Conservation (phyloP, 2,888 invertebrate genomes). For the Drosophila macrospina region DNA sequence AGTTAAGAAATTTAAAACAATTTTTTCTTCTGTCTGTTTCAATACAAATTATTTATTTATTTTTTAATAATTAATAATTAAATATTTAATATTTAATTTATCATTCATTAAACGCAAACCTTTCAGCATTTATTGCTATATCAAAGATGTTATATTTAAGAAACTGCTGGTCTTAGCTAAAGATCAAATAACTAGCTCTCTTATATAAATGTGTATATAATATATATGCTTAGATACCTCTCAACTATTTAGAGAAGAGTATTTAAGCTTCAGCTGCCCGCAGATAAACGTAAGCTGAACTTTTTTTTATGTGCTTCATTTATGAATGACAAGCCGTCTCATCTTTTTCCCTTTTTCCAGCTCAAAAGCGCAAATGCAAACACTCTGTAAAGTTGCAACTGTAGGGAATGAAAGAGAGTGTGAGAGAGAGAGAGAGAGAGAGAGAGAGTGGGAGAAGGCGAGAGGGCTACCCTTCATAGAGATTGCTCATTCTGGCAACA, state of each 20-base stretch:
- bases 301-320: constrained; percentile 53
- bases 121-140: no score
- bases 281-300: not conserved
- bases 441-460: not conserved
- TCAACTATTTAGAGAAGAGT: not conserved
- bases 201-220: not conserved
- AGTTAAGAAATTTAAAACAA: no score
- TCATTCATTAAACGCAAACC: no score
- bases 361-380: constrained; percentile 64
- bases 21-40: no score
- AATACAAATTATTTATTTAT: no score
- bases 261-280: not conserved
- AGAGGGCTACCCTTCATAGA: constrained; percentile 8
- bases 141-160: no score
- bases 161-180: no score
- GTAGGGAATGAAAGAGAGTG: constrained; percentile 2
- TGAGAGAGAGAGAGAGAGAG: not conserved
- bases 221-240: not conserved
- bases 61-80: no score
- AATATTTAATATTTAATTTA: no score
- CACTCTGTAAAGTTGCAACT: constrained; percentile 42
- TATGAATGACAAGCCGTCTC: constrained; percentile 60
- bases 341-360: constrained; percentile 3
- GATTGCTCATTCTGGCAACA: constrained; percentile 22
- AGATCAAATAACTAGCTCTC: not conserved